Evolutionary conservation across 2,888 invertebrate species (phyloP).

Genomic region (Microplitis manilae): DNA sequence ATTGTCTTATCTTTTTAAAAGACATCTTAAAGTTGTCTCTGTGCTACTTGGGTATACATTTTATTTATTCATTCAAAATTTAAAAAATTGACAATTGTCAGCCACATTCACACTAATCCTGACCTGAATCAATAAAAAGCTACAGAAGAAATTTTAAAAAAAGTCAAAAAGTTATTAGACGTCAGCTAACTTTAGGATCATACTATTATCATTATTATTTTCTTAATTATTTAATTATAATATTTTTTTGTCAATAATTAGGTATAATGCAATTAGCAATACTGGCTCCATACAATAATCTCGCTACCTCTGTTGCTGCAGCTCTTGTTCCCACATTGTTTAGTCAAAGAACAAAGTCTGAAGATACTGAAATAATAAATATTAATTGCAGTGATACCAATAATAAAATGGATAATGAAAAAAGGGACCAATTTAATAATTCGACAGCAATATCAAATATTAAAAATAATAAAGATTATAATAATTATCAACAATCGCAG

Average conservation of each 20-base stretch:
- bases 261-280: slow-evolving; percentile 74
- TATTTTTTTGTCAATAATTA: slow-evolving; percentile 48
- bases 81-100: too few relatives aligned
- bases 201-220: too few relatives aligned
- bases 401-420: slow-evolving; percentile 38
- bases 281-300: slow-evolving; percentile 74
- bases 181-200: too few relatives aligned
- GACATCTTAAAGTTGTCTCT: too few relatives aligned
- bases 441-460: slow-evolving; percentile 21
- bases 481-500: slow-evolving; percentile 8
- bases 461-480: slow-evolving; percentile 30
- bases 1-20: too few relatives aligned
- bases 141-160: too few relatives aligned
- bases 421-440: slow-evolving; percentile 36
- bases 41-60: too few relatives aligned
- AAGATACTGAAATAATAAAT: slow-evolving; percentile 70
- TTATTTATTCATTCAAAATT: too few relatives aligned
- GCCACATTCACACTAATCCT: too few relatives aligned
- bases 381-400: slow-evolving; percentile 49
- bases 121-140: too few relatives aligned
- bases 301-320: slow-evolving; percentile 73
- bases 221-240: too few relatives aligned
- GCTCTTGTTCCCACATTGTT: slow-evolving; percentile 74
- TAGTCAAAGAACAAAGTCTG: slow-evolving; percentile 68
- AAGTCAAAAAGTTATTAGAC: too few relatives aligned